Evolutionary conservation across 2,113 vertebrate species (phyloP), one percentile per base, ranked within the genome.

Genomic region (Aptenodytes forsteri): DNA sequence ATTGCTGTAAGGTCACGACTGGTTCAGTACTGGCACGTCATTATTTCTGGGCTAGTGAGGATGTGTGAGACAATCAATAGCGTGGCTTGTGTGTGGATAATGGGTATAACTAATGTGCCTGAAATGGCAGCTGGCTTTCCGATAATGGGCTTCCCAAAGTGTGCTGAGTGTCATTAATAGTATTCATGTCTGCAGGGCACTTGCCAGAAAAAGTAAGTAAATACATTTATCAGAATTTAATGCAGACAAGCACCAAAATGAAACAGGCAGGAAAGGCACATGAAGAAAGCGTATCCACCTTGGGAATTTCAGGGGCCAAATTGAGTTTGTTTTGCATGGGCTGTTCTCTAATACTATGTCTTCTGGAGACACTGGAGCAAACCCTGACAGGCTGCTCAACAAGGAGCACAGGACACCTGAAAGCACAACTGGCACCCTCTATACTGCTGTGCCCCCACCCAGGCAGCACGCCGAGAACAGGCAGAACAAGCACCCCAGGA

Each of bases 181-280:
- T 85, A 93, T 95, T 96, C 91, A 84, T 65, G 65, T 72, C 91
- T 90, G 87, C 82, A 91, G 84, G 90, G 83, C 4, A 1, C 73
- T 91, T 91, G 96, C 95, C 95, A 96, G 95, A 58, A 83, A 32
- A 94, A 79, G 66, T 79, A 83, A 94, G 84, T 87, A 94, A 94
- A 96, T 96, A 90, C 49, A 90, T 96, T 72, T 65, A 87, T 93
- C 84, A 96, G 91, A 95, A 93, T 88, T 93, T 78, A 90, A 52
- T 2, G 4, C 70, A 77, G 93, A 85, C 70, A 87, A 69, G 84
- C 62, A 93, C 76, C 84, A 82, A 84, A 91, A 79, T 77, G 44
- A 91, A 93, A 71, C 36, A 83, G 38, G 58, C 58, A 79, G 18
- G 70, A 82, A 93, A 90, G 30, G 58, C 49, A 46, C 29, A 32